These are phyloP conservation scores for Bruchidius siliquastri DNA, from an alignment of 2,888 invertebrate genomes.

Conservation along the genomic window DNA sequence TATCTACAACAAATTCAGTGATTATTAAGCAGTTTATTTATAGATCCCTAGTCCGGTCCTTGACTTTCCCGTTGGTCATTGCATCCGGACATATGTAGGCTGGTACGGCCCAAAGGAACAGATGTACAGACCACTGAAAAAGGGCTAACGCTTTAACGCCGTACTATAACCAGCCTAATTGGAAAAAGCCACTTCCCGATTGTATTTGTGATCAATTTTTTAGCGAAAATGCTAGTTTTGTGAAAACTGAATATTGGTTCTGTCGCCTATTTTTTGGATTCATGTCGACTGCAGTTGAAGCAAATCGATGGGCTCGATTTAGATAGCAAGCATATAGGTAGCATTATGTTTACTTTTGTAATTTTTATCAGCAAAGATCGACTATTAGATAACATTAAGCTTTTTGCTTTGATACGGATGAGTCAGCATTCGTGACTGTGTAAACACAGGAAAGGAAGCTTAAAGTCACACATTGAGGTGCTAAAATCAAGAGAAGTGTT, in stretches of 20 bases:
- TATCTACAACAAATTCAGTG: no score
- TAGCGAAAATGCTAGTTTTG: not conserved
- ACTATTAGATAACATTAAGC: no score
- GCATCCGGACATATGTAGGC: not conserved
- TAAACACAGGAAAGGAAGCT: no score
- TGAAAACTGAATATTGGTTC: not conserved
- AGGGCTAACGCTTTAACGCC: not conserved
- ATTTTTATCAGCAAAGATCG: no score
- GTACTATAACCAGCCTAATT: not conserved
- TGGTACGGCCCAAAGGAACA: not conserved
- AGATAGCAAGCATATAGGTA: not conserved
- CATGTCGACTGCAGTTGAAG: not conserved
- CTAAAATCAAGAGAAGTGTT: no score
- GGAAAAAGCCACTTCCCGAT: not conserved
- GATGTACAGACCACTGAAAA: not conserved
- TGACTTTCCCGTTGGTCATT: not conserved
- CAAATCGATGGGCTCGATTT: not conserved
- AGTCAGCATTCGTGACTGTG: no score
- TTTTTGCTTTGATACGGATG: no score
- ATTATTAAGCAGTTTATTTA: not conserved
- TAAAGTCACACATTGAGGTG: no score
- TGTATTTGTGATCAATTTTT: not conserved
- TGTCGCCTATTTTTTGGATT: not conserved
- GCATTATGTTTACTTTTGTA: no score
- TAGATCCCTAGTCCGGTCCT: not conserved